Evolutionary conservation across 2,888 invertebrate species (phyloP), one percentile per base, ranked within the genome.

Genomic region (Dilophus febrilis): DNA sequence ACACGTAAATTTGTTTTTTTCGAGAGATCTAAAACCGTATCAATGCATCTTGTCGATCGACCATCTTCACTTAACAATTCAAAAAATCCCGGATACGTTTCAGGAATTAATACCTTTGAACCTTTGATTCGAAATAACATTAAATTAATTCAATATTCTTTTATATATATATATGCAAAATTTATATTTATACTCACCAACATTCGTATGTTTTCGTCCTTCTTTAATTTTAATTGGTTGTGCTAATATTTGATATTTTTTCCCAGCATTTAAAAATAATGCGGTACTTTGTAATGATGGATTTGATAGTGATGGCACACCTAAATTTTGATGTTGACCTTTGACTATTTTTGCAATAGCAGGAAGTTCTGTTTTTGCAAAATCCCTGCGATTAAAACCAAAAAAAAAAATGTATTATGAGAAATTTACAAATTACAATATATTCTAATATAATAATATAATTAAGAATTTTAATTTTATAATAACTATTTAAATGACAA

Each of bases 11-110:
- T 63, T 50, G 81, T 74, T 41, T 83, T 69, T 47, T 81, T 69
- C 14, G 85, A 75, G 47, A 94, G 64, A 61, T 91, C 90, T 45
- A 74, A 67, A 2, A 92, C 90, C 45, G 81, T 83, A 57, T 88
- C 86, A 53, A 92, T 84, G 51, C 90, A 86, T 46, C 86, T 71
- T 8, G 90, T 87, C 18, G 90, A 84, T 50, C 86, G 70, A 0
- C 92, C 92, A 61, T 94, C 91, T 64, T 94, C 92, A 55, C 90
- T 91, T 27, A 94, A 67, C 38, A 94, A 71, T 61, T 94, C 92
- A 59, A 94, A 94, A 64, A 84, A 92, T 8, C 94, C 94, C 48
- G 80, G 71, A 59, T 90, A 92, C 1, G 81, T 76, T 52, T 90
- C 83, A 6, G 94, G 92, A 44, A 94, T 88, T 38, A 87, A 81